Base-by-base conservation (phyloP, 2,113 vertebrate genomes). In the Cyprinus carpio region DNA sequence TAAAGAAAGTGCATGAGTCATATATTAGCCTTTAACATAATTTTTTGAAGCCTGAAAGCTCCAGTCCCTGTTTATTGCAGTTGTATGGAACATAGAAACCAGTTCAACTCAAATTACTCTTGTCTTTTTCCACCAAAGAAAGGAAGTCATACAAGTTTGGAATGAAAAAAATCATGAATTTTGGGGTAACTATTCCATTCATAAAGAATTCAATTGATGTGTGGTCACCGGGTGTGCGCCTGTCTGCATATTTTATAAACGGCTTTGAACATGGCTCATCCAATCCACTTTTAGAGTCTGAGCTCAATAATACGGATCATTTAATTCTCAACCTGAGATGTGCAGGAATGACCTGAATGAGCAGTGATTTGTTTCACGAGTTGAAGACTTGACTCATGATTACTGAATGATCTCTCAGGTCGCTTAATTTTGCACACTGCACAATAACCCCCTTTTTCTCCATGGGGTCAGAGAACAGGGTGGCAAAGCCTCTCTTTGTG, bases 401-500 rank as follows among this genome's bases (percentile, higher is more conserved):
- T 56, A 77, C 49, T 34, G 27, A 77, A 77, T 3, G 29, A 31
- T 56, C 49, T 27, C 75, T 77, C 18, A 10, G 10, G 75, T 77
- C 49, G 2, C 25, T 29, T 18, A 31, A 23, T 34, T 4, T 20
- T 64, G 9, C 11, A n/a, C 43, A 75, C 54, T 12, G 43, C 75
- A 71, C 62, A 51, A 60, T 87, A 62, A 54, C 79, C 54, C n/a
- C 12, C 11, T 49, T 64, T 60, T 72, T 16, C 83, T 58, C 15
- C 49, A 27, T 9, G 31, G 64, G 75, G 43, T 82, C 49, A 58
- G 25, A 69, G 64, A 56, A 74, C 83, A 82, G 43, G 18, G 56
- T 46, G 54, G 37, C 71, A 82, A 84, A 81, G 74, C 78, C 65
- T 58, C 58, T 20, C 67, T 85, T 85, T 87, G 25, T 87, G 75